These are phyloP conservation scores for Phataginus tetradactyla DNA, from an alignment of 2,797 vertebrate genomes.

Conservation along the genomic window DNA sequence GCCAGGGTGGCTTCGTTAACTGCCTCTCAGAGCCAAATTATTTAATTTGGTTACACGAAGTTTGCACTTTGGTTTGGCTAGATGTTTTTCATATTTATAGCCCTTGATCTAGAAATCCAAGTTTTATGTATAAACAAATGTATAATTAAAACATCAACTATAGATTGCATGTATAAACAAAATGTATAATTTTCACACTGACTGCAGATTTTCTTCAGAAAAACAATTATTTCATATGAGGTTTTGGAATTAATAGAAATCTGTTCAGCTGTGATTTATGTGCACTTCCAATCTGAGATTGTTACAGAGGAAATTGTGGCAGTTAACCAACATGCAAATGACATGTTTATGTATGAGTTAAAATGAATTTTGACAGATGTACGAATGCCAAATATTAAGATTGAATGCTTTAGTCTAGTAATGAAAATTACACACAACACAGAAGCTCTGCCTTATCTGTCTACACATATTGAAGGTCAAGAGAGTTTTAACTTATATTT, in stretches of 20 bases:
- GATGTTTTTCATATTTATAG: constrained; percentile 51
- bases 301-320: constrained; percentile 65
- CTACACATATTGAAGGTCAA: background rate
- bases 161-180: constrained; percentile 45
- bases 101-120: constrained; percentile 43
- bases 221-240: constrained; percentile 42
- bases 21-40: background rate
- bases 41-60: background rate
- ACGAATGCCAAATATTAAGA: constrained; percentile 53
- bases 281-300: constrained; percentile 56
- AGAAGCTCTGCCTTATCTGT: background rate
- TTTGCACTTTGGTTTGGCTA: constrained; percentile 39
- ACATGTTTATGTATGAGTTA: constrained; percentile 40
- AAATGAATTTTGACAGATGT: constrained; percentile 64
- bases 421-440: constrained; percentile 36
- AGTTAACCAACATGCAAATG: constrained; percentile 61
- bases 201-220: constrained; percentile 52
- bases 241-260: constrained; percentile 12
- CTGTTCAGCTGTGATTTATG: constrained; percentile 53
- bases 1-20: background rate
- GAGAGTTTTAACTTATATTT: constrained; percentile 6
- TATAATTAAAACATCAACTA: constrained; percentile 66
- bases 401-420: constrained; percentile 33
- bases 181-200: constrained; percentile 38
- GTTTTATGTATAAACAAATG: constrained; percentile 25